A percentile compares a stretch with the other conserved stretches of the same genome.
phyloP scores from a whole-genome alignment of 2,113 vertebrate genomes.

The Pseudopipra pipra region DNA sequence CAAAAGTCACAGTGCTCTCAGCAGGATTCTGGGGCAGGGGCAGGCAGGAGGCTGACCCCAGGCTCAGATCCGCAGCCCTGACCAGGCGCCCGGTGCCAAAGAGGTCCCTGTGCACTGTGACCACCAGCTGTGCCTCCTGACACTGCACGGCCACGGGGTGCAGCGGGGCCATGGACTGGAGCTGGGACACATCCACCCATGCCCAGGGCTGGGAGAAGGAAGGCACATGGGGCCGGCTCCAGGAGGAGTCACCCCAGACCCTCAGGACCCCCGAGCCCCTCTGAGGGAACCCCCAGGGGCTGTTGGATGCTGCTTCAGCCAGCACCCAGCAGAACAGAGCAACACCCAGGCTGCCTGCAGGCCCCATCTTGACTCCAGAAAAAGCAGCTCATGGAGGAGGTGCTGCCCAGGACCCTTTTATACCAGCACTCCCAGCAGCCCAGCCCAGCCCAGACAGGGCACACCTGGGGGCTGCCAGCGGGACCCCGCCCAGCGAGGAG shows the following conservation, averaged over 20 bases:
- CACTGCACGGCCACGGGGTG: constrained; percentile 30
- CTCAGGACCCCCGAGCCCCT: rapidly evolving
- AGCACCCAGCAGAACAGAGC: not conserved
- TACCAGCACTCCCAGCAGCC: not conserved
- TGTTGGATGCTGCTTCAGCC: not conserved
- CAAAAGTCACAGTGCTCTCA: not conserved
- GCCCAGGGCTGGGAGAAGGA: constrained; percentile 1
- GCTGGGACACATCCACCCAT: not conserved
- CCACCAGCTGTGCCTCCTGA: constrained; percentile 47
- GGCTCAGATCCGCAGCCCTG: constrained; percentile 16
- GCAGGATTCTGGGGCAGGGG: not conserved
- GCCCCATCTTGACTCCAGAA: not conserved
- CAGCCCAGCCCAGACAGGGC: not conserved
- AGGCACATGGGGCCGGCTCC: not conserved
- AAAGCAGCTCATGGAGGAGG: not conserved
- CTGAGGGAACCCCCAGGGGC: not conserved
- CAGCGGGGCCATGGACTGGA: not conserved
- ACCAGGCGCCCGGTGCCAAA: constrained; percentile 57
- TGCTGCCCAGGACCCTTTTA: not conserved
- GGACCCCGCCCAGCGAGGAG: not conserved
- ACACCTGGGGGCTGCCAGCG: not conserved
- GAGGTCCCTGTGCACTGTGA: constrained; percentile 44
- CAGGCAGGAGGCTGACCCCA: constrained; percentile 21
- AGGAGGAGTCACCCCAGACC: not conserved
- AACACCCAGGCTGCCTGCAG: not conserved